Percentiles rank a stretch among this genome's conserved stretches.
These are phyloP conservation scores for Carettochelys insculpta DNA, from an alignment of 2,113 vertebrate species.

Conservation along the genomic window DNA sequence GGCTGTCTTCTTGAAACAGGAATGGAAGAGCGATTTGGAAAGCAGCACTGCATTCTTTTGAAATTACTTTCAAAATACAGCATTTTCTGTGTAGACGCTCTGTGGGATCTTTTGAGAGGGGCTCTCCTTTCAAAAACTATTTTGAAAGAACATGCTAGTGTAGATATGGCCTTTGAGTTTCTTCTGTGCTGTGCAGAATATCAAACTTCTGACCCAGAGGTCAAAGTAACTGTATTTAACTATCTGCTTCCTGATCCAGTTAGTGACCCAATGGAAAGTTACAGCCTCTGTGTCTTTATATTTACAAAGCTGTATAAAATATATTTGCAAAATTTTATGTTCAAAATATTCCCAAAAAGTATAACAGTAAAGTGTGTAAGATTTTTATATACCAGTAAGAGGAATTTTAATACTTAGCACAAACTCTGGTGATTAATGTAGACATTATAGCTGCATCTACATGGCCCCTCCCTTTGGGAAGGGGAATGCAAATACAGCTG, in stretches of 20 bases:
- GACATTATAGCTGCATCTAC: too few species aligned
- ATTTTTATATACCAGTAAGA: not conserved
- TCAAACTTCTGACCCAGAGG: not conserved
- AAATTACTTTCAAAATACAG: too few species aligned
- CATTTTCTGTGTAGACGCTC: too few species aligned
- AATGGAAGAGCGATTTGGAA: too few species aligned
- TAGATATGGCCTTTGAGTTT: not conserved
- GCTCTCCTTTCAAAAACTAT: too few species aligned
- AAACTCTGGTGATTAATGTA: conserved; percentile 32
- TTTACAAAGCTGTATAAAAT: not conserved
- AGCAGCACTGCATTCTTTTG: too few species aligned
- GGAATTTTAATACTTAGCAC: not conserved
- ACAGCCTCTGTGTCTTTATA: not conserved
- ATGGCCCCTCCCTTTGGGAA: too few species aligned
- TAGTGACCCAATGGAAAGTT: not conserved
- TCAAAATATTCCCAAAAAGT: not conserved
- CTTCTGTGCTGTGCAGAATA: not conserved
- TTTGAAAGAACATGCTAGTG: too few species aligned
- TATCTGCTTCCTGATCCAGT: not conserved
- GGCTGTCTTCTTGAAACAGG: too few species aligned
- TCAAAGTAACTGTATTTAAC: not conserved
- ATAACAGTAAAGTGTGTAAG: conserved; percentile 1
- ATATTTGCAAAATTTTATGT: not conserved
- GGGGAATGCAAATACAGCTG: too few species aligned
- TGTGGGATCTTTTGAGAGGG: too few species aligned